Base-by-base conservation (phyloP, 2,113 vertebrate species). In the Pachypanchax playfairii region DNA sequence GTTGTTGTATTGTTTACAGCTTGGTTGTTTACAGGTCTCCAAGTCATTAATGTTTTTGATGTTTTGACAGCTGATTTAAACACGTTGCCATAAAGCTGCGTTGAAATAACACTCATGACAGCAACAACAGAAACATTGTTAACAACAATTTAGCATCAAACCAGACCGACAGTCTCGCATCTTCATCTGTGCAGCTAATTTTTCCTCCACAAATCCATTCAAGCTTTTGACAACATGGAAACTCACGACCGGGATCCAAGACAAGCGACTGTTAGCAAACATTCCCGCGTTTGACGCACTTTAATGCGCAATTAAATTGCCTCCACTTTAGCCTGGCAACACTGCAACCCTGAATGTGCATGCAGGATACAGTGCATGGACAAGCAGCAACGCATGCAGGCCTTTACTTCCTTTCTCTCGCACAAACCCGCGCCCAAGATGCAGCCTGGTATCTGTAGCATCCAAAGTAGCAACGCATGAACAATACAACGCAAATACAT, bases 321-420 rank as follows among this genome's bases (percentile, higher is more conserved):
- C 57, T n/a, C 22, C 24, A 33, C 20, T 70, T 80, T 70, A 11
- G 42, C 59, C 31, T 67, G 51, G 54, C 47, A 79, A 80, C 55
- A 54, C 53, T 60, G 76, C 79, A 85, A 17, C 29, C 18, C 43
- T 29, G 13, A 18, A 33, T 3, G 58, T 65, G 79, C 65, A 81
- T 73, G 58, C 26, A 25, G 52, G 70, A 6, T 65, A 62, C 75
- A 36, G n/a, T 83, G 79, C 85, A 85, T 55, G 74, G 57, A 55
- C 79, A 84, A 75, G 85, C 82, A 81, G 28, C 42, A 52, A 77
- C 68, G 73, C 79, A 87, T 44, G 44, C 59, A 26, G 70, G 78
- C 85, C 70, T 75, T 49, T 62, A 49, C 39, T 41, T 6, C 46
- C 33, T 46, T 26, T 42, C 24, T 46, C 41, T 28, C 77, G 51